Evolutionary conservation across 2,888 invertebrate species (phyloP).

Genomic region (Achlya flavicornis): DNA sequence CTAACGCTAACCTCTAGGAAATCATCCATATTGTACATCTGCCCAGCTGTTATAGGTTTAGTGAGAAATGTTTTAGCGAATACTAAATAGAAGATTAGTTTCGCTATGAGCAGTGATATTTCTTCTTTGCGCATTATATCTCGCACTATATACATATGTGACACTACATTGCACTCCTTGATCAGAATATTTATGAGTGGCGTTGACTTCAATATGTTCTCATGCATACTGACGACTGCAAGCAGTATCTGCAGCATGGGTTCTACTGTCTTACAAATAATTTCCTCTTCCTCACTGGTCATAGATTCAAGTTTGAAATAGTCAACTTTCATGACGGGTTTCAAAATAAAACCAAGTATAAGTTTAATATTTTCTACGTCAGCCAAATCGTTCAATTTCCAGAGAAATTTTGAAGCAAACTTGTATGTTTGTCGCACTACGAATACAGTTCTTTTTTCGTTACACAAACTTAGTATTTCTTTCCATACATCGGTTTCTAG

Average conservation of each 20-base stretch:
- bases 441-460: slow-evolving; percentile 88
- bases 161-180: slow-evolving; percentile 62
- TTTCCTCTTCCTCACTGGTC: slow-evolving; percentile 76
- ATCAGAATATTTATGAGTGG: slow-evolving; percentile 54
- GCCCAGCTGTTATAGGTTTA: slow-evolving; percentile 57
- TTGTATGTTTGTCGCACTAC: slow-evolving; percentile 87
- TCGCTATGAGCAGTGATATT: slow-evolving; percentile 73
- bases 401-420: slow-evolving; percentile 85
- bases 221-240: slow-evolving; percentile 79
- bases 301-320: slow-evolving; percentile 77
- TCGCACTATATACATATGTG: slow-evolving; percentile 62
- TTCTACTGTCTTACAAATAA: slow-evolving; percentile 77
- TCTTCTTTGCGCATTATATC: slow-evolving; percentile 73
- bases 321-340: slow-evolving; percentile 83
- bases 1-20: slow-evolving; percentile 60
- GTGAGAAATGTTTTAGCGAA: slow-evolving; percentile 63
- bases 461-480: slow-evolving; percentile 85
- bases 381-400: slow-evolving; percentile 77
- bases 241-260: slow-evolving; percentile 84
- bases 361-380: slow-evolving; percentile 79
- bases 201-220: slow-evolving; percentile 67
- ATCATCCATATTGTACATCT: slow-evolving; percentile 60
- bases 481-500: slow-evolving; percentile 86
- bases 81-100: slow-evolving; percentile 73
- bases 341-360: slow-evolving; percentile 82